These are phyloP conservation scores for Neogale vison DNA, from an alignment of 2,113 vertebrate species.

Conservation along the genomic window DNA sequence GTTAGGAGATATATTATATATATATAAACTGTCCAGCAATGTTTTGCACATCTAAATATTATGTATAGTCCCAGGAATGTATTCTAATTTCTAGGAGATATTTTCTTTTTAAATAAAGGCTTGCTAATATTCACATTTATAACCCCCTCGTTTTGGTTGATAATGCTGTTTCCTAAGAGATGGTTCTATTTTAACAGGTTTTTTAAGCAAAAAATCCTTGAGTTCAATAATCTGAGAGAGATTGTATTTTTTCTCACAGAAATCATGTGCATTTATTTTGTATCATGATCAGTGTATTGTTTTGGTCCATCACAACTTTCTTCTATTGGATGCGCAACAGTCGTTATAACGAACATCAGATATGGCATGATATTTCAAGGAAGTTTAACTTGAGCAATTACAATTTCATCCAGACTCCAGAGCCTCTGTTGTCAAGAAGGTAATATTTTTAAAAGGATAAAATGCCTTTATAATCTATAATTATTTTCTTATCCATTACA, in stretches of 20 bases:
- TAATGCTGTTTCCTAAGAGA: slow-evolving; percentile 27
- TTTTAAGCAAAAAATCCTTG: neutral
- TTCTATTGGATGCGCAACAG: slow-evolving; percentile 63
- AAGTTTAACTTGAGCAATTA: slow-evolving; percentile 77
- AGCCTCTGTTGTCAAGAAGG: slow-evolving; percentile 68
- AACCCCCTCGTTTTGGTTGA: neutral
- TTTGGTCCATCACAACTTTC: slow-evolving; percentile 72
- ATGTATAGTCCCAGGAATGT: neutral
- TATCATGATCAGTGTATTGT: neutral
- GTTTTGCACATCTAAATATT: neutral
- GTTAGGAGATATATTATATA: neutral
- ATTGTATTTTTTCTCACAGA: neutral
- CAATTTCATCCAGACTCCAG: slow-evolving; percentile 74
- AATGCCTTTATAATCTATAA: slow-evolving; percentile 76
- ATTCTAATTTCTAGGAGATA: neutral
- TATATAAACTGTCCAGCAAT: neutral
- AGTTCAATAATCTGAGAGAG: neutral
- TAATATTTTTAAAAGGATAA: slow-evolving; percentile 77
- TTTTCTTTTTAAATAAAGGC: neutral
- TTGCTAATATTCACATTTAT: neutral
- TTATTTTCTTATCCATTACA: slow-evolving; percentile 83
- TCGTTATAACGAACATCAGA: slow-evolving; percentile 76
- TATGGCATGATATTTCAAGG: slow-evolving; percentile 71
- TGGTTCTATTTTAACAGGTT: neutral
- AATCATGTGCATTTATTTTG: slow-evolving; percentile 34